Evolutionary conservation across 2,888 invertebrate genomes (phyloP).

Genomic region (Abrostola tripartita): DNA sequence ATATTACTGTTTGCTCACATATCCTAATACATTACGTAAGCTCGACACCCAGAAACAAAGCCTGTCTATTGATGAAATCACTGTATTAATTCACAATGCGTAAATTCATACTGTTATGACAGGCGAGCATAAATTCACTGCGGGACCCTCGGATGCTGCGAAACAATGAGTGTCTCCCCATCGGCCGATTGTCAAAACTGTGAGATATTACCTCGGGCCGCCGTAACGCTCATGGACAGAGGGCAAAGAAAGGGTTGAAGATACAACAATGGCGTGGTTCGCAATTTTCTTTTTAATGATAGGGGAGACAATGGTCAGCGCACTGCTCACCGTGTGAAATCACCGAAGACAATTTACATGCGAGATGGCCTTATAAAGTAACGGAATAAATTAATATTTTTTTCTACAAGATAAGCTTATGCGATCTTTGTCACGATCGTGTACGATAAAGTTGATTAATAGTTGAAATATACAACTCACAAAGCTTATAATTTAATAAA

Average conservation of each 20-base stretch:
- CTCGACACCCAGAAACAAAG: constrained; percentile 85
- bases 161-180: constrained; percentile 82
- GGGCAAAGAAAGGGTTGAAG: constrained; percentile 78
- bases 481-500: constrained; percentile 32
- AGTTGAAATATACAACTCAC: constrained; percentile 30
- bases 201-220: constrained; percentile 81
- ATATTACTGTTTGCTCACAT: constrained; percentile 72
- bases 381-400: constrained; percentile 62
- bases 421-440: constrained; percentile 36
- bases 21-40: constrained; percentile 82
- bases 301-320: constrained; percentile 83
- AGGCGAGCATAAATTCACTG: constrained; percentile 86
- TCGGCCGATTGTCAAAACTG: constrained; percentile 76
- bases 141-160: constrained; percentile 86
- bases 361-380: constrained; percentile 62
- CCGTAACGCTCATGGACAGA: constrained; percentile 77
- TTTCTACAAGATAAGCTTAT: constrained; percentile 47
- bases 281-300: constrained; percentile 82
- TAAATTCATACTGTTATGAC: constrained; percentile 88
- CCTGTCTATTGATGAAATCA: constrained; percentile 82
- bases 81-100: constrained; percentile 87
- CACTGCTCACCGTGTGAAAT: constrained; percentile 82
- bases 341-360: constrained; percentile 62
- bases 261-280: constrained; percentile 72
- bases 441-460: constrained; percentile 48